phyloP scores from a whole-genome alignment of 2,113 vertebrate genomes.

The Ictalurus furcatus region DNA sequence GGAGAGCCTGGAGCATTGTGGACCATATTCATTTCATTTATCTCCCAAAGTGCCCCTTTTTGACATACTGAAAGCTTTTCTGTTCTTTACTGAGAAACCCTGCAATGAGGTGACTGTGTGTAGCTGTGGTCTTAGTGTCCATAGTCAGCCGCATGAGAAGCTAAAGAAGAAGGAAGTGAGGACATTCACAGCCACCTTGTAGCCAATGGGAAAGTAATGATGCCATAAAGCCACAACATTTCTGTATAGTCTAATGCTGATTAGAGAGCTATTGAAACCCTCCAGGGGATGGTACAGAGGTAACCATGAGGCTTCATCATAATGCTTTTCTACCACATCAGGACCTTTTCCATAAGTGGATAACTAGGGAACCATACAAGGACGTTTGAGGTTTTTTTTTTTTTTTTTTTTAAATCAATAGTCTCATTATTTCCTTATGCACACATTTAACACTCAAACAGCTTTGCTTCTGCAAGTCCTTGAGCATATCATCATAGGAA shows the following conservation, averaged over 20 bases:
- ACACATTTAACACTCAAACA: constrained; percentile 11
- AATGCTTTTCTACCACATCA: background rate
- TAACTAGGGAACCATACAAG: background rate
- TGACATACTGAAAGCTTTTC: background rate
- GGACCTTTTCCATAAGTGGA: background rate
- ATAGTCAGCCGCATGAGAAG: background rate
- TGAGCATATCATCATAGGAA: constrained; percentile 27
- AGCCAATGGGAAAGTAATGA: constrained; percentile 36
- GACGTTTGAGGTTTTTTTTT: background rate
- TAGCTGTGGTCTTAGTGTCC: background rate
- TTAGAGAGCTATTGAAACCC: constrained; percentile 45
- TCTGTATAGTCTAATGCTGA: constrained; percentile 34
- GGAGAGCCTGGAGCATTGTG: background rate
- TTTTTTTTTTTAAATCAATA: constrained; percentile 8
- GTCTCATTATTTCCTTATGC: constrained; percentile 1
- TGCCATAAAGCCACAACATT: constrained; percentile 27
- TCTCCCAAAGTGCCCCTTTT: background rate
- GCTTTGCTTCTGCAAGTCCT: constrained; percentile 20
- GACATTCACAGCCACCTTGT: constrained; percentile 36
- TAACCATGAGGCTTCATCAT: constrained; percentile 20
- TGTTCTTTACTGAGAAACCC: constrained; percentile 28
- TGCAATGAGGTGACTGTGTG: background rate
- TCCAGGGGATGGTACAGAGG: background rate
- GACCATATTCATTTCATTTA: background rate
- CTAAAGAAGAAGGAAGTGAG: background rate